Conservation (phyloP, 2,113 vertebrate genomes). For the Gadus macrocephalus region DNA sequence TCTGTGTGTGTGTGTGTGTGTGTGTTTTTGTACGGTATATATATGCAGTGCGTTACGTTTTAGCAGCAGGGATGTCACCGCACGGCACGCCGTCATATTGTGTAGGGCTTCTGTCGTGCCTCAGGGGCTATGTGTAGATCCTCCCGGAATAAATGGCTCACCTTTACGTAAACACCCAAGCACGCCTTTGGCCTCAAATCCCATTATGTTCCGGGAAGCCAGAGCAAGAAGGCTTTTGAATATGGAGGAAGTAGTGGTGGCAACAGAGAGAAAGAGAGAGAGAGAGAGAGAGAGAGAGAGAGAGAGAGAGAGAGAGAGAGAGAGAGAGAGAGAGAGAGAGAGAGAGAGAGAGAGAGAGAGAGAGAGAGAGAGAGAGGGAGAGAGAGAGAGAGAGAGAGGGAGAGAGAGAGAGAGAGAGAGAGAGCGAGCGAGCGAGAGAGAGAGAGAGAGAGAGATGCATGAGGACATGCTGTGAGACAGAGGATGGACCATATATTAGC, state of each 20-base stretch:
- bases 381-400: not conserved
- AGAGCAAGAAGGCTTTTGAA: slow-evolving; percentile 14
- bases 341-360: slow-evolving; percentile 16
- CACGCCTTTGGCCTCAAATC: slow-evolving; percentile 49
- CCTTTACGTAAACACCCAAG: slow-evolving; percentile 44
- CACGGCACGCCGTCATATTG: too few relatives aligned
- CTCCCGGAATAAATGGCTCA: slow-evolving; percentile 50
- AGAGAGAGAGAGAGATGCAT: slow-evolving; percentile 22
- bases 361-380: not conserved
- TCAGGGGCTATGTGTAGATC: slow-evolving; percentile 33
- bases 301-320: slow-evolving; percentile 3
- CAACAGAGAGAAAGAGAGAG: not conserved
- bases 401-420: slow-evolving; percentile 9
- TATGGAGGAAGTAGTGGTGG: slow-evolving; percentile 26
- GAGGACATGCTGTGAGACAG: slow-evolving; percentile 32
- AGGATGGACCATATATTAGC: slow-evolving; percentile 52
- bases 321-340: slow-evolving; percentile 20
- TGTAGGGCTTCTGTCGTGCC: too few relatives aligned
- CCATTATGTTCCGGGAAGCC: slow-evolving; percentile 45
- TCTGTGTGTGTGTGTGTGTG: too few relatives aligned
- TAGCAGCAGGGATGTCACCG: too few relatives aligned
- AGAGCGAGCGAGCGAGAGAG: slow-evolving; percentile 1
- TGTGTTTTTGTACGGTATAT: too few relatives aligned
- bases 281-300: slow-evolving; percentile 4
- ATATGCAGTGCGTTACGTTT: too few relatives aligned